Evolutionary conservation across 2,797 vertebrate genomes (phyloP).

Genomic region (Anguilla megastoma): DNA sequence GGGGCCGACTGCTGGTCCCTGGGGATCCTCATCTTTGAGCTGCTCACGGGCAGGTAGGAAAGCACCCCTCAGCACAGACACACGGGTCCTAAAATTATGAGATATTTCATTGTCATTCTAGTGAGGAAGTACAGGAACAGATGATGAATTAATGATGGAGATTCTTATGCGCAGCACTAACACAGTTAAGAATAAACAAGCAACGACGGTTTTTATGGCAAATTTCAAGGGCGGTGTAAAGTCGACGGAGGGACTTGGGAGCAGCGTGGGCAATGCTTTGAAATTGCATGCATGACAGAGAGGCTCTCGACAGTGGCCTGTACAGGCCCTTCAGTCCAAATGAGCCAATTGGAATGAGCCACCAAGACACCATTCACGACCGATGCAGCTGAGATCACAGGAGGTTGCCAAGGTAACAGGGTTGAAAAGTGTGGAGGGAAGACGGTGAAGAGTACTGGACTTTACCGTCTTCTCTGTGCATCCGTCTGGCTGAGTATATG

Average conservation of each 20-base stretch:
- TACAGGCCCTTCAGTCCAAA: constrained; percentile 21
- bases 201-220: not conserved
- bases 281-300: constrained; percentile 9
- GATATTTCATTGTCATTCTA: not conserved
- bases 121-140: not conserved
- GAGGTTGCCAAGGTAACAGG: constrained; percentile 31
- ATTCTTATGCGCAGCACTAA: not conserved
- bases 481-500: not conserved
- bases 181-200: not conserved
- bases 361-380: constrained; percentile 10
- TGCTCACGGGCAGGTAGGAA: constrained; percentile 76
- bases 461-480: not conserved
- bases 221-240: not conserved
- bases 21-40: constrained; percentile 79
- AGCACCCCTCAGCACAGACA: not conserved
- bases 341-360: constrained; percentile 11
- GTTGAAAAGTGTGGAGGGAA: not conserved
- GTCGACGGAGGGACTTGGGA: not conserved
- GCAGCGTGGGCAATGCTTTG: not conserved
- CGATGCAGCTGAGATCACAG: constrained; percentile 13
- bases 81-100: not conserved
- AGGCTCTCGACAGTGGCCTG: constrained; percentile 22
- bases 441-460: not conserved
- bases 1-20: constrained; percentile 80
- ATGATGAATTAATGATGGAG: not conserved